phyloP scores from a whole-genome alignment of 2,888 invertebrate genomes.

The Anthoptus insignis region DNA sequence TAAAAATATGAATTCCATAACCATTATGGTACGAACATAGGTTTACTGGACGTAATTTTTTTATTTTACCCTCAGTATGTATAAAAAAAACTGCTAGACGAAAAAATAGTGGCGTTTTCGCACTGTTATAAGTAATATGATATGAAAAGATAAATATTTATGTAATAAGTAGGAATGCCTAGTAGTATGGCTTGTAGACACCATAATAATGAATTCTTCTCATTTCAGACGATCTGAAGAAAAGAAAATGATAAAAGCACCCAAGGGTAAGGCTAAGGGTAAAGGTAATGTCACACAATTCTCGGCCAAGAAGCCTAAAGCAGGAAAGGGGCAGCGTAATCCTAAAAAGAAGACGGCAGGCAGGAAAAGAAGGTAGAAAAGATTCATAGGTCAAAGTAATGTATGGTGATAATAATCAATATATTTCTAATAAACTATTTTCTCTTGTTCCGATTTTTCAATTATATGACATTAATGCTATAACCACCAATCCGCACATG shows the following conservation, averaged over 20 bases:
- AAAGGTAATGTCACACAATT: conserved; percentile 74
- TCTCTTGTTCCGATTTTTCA: conserved; percentile 1
- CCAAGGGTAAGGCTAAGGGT: conserved; percentile 70
- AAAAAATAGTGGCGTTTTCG: too few species aligned
- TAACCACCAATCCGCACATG: too few species aligned
- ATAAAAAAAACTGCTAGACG: too few species aligned
- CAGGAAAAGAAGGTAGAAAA: conserved; percentile 89
- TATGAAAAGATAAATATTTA: too few species aligned
- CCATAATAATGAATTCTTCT: conserved; percentile 34
- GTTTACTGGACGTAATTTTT: too few species aligned
- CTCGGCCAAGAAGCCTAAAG: conserved; percentile 88
- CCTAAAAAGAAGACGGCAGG: conserved; percentile 89
- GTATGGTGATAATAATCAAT: background rate
- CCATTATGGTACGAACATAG: too few species aligned
- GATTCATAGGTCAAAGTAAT: too few species aligned
- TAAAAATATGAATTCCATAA: too few species aligned
- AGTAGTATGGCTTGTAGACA: too few species aligned
- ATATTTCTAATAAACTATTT: conserved; percentile 24
- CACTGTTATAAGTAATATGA: too few species aligned
- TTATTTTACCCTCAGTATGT: too few species aligned
- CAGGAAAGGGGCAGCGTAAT: conserved; percentile 90
- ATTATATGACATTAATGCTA: background rate
- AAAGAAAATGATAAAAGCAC: conserved; percentile 74
- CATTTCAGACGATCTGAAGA: conserved; percentile 82
- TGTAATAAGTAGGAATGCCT: too few species aligned